These are phyloP conservation scores for Philaethria dido DNA, from an alignment of 2,888 invertebrate species.

Conservation along the genomic window DNA sequence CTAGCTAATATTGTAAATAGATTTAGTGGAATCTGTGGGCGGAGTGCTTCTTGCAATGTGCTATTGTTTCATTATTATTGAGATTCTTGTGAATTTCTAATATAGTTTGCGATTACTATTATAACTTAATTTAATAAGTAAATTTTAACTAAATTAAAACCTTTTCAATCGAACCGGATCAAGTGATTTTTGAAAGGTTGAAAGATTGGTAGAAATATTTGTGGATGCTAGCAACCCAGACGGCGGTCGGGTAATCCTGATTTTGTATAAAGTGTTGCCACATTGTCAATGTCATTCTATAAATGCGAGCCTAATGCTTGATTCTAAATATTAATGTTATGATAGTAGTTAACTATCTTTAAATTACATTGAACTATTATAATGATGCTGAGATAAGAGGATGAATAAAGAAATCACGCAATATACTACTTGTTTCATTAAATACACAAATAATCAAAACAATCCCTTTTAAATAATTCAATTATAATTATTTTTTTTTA, in stretches of 20 bases:
- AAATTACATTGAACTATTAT: constrained; percentile 72
- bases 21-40: constrained; percentile 57
- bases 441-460: not conserved
- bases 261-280: constrained; percentile 58
- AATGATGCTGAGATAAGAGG: constrained; percentile 61
- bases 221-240: constrained; percentile 38
- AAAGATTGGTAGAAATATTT: constrained; percentile 33
- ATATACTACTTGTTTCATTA: constrained; percentile 31
- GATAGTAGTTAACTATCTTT: constrained; percentile 76
- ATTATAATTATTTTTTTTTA: not conserved
- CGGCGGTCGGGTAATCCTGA: constrained; percentile 35
- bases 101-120: constrained; percentile 23
- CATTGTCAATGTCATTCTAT: constrained; percentile 62
- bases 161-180: not conserved
- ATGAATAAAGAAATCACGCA: constrained; percentile 57
- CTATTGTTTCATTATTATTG: constrained; percentile 39
- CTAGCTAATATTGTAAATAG: constrained; percentile 72
- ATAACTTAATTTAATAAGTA: constrained; percentile 26
- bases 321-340: constrained; percentile 80
- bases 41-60: constrained; percentile 49
- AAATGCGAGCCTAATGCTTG: constrained; percentile 76
- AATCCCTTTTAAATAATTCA: too few species aligned
- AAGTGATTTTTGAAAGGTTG: constrained; percentile 14
- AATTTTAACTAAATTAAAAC: constrained; percentile 4
- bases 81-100: constrained; percentile 27